Evolutionary conservation across 2,888 invertebrate genomes (phyloP).

Genomic region (Erebia epiphron): DNA sequence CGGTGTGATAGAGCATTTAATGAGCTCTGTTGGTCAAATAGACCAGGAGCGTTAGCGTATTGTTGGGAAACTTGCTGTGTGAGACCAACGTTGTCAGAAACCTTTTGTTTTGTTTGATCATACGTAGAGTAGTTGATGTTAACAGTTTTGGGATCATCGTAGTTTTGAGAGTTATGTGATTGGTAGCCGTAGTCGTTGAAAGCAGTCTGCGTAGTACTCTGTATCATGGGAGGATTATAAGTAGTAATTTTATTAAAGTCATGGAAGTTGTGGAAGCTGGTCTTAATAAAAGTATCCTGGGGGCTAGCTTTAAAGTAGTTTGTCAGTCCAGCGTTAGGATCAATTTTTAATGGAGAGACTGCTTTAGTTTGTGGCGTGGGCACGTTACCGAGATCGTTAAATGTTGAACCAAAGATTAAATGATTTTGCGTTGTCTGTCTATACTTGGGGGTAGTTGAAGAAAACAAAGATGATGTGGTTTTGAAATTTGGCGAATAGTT

Average conservation of each 20-base stretch:
- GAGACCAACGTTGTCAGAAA: constrained; percentile 63
- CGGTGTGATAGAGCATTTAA: constrained; percentile 48
- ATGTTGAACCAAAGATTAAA: constrained; percentile 64
- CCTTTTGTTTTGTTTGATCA: constrained; percentile 63
- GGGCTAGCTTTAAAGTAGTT: constrained; percentile 73
- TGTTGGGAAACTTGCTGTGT: constrained; percentile 66
- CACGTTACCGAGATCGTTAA: constrained; percentile 67
- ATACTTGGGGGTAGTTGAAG: constrained; percentile 63
- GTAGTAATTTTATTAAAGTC: constrained; percentile 67
- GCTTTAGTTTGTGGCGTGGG: constrained; percentile 75
- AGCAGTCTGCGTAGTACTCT: constrained; percentile 59
- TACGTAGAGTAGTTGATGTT: constrained; percentile 49
- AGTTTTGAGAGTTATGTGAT: constrained; percentile 60
- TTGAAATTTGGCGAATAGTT: constrained; percentile 67
- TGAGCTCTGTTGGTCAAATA: constrained; percentile 47
- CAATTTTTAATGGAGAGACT: constrained; percentile 63
- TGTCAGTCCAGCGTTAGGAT: constrained; percentile 65
- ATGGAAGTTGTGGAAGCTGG: constrained; percentile 52
- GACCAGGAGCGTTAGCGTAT: constrained; percentile 57
- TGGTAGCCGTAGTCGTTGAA: constrained; percentile 51
- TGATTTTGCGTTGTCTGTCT: constrained; percentile 62
- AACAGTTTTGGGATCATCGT: constrained; percentile 55
- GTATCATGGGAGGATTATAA: constrained; percentile 64
- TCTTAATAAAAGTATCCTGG: constrained; percentile 72
- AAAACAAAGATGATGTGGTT: constrained; percentile 59